These are phyloP conservation scores for Entomyzon cyanotis DNA, from an alignment of 2,113 vertebrate genomes.

Conservation along the genomic window DNA sequence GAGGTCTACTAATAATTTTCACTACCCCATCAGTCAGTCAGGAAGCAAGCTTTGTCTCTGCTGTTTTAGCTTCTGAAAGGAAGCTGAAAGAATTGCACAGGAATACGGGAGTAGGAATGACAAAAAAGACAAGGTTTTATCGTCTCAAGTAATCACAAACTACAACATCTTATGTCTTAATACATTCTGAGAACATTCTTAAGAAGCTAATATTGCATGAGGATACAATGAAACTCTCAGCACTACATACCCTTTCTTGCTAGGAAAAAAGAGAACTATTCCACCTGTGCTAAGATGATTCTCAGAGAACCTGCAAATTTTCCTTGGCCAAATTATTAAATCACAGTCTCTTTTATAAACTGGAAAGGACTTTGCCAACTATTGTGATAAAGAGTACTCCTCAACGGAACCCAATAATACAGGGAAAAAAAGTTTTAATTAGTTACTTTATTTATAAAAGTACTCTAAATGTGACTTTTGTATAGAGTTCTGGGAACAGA, in stretches of 20 bases:
- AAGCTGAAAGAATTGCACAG: neutral
- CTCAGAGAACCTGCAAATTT: neutral
- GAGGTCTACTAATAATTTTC: neutral
- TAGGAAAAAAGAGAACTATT: neutral
- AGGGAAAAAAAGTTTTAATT: neutral
- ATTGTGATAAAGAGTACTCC: neutral
- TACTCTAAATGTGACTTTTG: neutral
- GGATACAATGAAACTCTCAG: neutral
- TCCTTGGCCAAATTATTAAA: slow-evolving; percentile 46
- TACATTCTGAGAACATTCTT: neutral
- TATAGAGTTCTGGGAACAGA: neutral
- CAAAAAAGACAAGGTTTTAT: slow-evolving; percentile 14
- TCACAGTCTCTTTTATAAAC: slow-evolving; percentile 23
- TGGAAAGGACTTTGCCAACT: neutral
- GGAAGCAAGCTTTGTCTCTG: slow-evolving; percentile 14
- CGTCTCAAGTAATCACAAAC: neutral
- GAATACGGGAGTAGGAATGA: neutral
- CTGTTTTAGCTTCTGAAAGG: slow-evolving; percentile 24
- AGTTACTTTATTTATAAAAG: neutral
- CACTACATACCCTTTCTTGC: neutral
- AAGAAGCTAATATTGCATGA: neutral
- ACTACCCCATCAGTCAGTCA: slow-evolving; percentile 14
- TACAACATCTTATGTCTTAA: neutral
- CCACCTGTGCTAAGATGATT: neutral
- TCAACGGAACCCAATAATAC: neutral